A percentile compares a stretch with the other conserved stretches of the same genome.
Conservation (phyloP, 2,113 vertebrate genomes). For the Petrocephalus zakoni region DNA sequence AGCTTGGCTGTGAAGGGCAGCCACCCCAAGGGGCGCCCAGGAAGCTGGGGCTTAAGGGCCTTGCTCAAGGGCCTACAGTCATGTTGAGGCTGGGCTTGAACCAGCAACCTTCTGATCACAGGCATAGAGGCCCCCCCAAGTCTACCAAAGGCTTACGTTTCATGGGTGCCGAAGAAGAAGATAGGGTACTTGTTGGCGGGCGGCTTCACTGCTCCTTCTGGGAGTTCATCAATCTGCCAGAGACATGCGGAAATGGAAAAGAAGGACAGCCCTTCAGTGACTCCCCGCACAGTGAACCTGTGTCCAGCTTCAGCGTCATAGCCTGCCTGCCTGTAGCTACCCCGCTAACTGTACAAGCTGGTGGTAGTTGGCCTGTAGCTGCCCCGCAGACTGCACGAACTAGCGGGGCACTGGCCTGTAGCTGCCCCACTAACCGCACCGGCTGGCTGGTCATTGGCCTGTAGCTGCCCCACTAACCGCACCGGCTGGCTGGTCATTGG, state of each 20-base stretch:
- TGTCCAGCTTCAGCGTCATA: not conserved
- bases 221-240: slow-evolving; percentile 90
- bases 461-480: not conserved
- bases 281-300: not conserved
- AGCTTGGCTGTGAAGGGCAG: too few relatives aligned
- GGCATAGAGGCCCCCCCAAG: too few relatives aligned
- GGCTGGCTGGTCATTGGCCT: not conserved
- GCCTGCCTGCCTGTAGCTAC: not conserved
- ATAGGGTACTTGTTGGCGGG: slow-evolving; percentile 97
- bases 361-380: not conserved
- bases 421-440: not conserved
- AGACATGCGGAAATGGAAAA: slow-evolving; percentile 31
- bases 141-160: slow-evolving; percentile 73
- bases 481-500: not conserved
- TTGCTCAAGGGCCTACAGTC: too few relatives aligned
- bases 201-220: slow-evolving; percentile 94
- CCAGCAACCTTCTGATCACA: too few relatives aligned
- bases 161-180: slow-evolving; percentile 97
- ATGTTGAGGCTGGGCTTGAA: too few relatives aligned
- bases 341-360: not conserved
- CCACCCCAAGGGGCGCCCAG: too few relatives aligned
- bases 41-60: too few relatives aligned
- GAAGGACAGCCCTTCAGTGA: not conserved
- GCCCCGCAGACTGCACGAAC: too few relatives aligned
- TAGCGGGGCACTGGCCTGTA: not conserved